Evolutionary conservation across 2,797 vertebrate genomes (phyloP), one percentile per base, ranked within the genome.

Genomic region (Lagocephalus sceleratus): DNA sequence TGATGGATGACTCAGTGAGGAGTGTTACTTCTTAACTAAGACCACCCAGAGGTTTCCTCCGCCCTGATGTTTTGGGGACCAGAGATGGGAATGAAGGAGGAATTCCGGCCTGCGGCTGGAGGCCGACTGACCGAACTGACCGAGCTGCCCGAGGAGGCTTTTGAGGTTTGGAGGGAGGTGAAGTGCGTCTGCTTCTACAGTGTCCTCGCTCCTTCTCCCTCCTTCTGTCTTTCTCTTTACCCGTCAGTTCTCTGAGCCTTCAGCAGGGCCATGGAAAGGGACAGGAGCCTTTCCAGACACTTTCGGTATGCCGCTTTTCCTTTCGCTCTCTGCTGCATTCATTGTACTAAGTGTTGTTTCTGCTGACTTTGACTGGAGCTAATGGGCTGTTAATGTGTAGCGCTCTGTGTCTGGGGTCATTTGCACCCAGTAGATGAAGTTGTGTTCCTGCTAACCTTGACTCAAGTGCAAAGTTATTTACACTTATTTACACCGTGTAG

Each of bases 251-350:
- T 74, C 71, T 25, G 62, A 71, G 54, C 73, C 76, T 10, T 19
- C 72, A 1, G 60, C 71, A 63, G 71, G 84, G 68, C 69, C 82
- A 92, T 98, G 96, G 94, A 94, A 76, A 93, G 94, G 81, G 93
- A 96, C 79, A 92, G 90, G 83, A 93, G 88, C 77, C 93, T 97
- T 90, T 93, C 94, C 79, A 92, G 92, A 79, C 94, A 93, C 88
- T 97, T 98, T 93, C 92, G 95, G 96, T 98, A 95, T 17, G 91
- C 57, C 39, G 20, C 35, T 72, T 78, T 76, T 68, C 5, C 35
- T 83, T 53, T 74, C 73, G 51, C 70, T 85, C 47, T 62, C 19
- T 5, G 43, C 45, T 26, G 43, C 42, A 45, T 52, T 61, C 40
- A 2, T 46, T 60, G 9, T 52, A 66, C 55, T 62, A 62, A 57